phyloP scores from a whole-genome alignment of 2,888 invertebrate species.

The Thera britannica region DNA sequence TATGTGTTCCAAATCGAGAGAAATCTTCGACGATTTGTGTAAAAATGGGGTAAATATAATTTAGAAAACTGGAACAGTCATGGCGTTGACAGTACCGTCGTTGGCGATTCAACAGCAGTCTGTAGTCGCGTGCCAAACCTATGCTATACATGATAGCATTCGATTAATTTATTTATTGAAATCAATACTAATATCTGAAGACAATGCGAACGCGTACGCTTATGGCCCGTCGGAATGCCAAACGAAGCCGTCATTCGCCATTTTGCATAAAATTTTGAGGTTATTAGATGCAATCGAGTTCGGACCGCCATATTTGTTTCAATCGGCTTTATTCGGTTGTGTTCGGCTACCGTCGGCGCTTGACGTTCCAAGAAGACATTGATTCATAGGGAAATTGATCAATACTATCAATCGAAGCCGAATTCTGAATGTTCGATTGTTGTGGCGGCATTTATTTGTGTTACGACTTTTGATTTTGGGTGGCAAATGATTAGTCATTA shows the following conservation, averaged over 20 bases:
- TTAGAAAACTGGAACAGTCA: background rate
- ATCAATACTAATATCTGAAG: conserved; percentile 84
- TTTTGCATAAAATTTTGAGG: conserved; percentile 84
- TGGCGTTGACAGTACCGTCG: conserved; percentile 49
- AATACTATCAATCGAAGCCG: conserved; percentile 46
- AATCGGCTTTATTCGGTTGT: conserved; percentile 60
- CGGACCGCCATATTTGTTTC: conserved; percentile 76
- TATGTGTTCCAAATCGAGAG: too few species aligned
- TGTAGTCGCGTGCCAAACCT: conserved; percentile 79
- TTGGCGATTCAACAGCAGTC: conserved; percentile 78
- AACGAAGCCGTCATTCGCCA: conserved; percentile 81
- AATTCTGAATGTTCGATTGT: conserved; percentile 39
- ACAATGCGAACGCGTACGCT: conserved; percentile 77
- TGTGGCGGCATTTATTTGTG: conserved; percentile 27
- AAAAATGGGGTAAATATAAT: background rate
- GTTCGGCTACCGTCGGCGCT: conserved; percentile 64
- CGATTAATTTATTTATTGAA: conserved; percentile 85
- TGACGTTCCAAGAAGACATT: conserved; percentile 68
- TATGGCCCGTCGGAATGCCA: conserved; percentile 83
- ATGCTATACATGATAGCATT: conserved; percentile 77
- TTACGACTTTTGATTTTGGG: conserved; percentile 18
- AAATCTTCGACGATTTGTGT: too few species aligned
- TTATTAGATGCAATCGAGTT: conserved; percentile 84
- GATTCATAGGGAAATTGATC: conserved; percentile 62
- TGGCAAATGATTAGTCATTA: conserved; percentile 20